phyloP scores from a whole-genome alignment of 1,140 invertebrate species.

The Schlechtendalia chinensis region DNA sequence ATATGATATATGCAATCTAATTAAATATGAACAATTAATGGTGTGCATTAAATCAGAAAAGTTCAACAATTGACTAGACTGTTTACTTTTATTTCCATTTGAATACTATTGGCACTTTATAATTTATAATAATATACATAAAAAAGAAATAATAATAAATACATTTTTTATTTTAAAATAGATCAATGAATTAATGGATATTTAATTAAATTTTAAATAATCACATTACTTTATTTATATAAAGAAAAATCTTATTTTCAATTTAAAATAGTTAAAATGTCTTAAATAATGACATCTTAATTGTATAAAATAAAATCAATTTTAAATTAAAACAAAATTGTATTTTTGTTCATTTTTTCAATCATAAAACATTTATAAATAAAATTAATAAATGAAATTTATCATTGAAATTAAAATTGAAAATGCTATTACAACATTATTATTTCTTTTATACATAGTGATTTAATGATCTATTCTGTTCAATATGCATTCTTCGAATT shows the following conservation, averaged over 20 bases:
- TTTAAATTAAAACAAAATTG: background rate
- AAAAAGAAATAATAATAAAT: background rate
- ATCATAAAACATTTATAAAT: background rate
- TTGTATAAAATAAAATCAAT: background rate
- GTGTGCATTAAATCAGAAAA: constrained; percentile 21
- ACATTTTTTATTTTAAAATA: background rate
- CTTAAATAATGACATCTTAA: background rate
- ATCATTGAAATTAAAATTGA: constrained; percentile 5
- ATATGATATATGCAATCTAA: background rate
- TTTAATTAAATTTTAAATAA: background rate
- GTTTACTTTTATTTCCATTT: background rate
- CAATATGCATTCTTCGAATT: too few species aligned
- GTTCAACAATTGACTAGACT: constrained; percentile 14
- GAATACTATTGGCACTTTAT: constrained; percentile 29
- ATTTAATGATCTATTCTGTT: constrained; percentile 1
- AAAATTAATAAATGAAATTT: background rate
- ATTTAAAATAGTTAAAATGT: background rate
- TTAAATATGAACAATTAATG: background rate
- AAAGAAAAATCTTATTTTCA: background rate
- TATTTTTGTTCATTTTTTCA: background rate
- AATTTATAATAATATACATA: constrained; percentile 1
- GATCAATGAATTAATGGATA: background rate
- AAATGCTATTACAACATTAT: too few species aligned
- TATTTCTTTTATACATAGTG: background rate
- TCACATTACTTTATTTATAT: background rate